Conservation (phyloP, 2,113 vertebrate genomes). For the Gorsachius goisagi region DNA sequence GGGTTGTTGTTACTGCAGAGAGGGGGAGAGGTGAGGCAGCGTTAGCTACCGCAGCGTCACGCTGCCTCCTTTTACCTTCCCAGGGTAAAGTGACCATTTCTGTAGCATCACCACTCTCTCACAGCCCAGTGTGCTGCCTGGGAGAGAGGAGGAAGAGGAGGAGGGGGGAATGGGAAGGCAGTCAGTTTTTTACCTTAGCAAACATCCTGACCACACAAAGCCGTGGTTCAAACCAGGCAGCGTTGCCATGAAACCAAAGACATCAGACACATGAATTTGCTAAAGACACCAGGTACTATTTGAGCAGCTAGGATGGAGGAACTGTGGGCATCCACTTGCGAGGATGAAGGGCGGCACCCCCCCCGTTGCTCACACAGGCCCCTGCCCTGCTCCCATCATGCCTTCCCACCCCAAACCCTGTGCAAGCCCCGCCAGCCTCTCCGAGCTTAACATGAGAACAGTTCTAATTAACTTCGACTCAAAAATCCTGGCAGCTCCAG, state of each 20-base stretch:
- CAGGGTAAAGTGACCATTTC: neutral
- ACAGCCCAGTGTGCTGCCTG: neutral
- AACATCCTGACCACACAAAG: neutral
- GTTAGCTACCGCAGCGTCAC: fast-evolving
- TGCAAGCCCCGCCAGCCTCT: neutral
- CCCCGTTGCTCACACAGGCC: neutral
- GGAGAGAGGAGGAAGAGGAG: neutral
- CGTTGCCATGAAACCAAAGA: neutral
- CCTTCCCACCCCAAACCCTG: neutral
- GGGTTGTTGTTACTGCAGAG: conserved; percentile 64
- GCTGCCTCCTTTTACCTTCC: neutral
- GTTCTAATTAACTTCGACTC: neutral
- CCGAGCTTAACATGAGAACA: neutral
- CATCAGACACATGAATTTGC: too few relatives aligned
- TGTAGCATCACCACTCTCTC: neutral
- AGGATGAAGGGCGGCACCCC: neutral
- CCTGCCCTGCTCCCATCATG: neutral
- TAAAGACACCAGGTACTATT: neutral
- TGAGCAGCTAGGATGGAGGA: neutral
- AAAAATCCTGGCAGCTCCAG: neutral
- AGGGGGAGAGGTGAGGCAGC: neutral
- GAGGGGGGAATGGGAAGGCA: neutral
- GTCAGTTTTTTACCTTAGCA: neutral
- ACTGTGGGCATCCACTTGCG: neutral
- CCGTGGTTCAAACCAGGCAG: neutral